A percentile compares a stretch with the other conserved stretches of the same genome.
Conservation (phyloP, 2,113 vertebrate genomes). For the Paradoxurus hermaphroditus region DNA sequence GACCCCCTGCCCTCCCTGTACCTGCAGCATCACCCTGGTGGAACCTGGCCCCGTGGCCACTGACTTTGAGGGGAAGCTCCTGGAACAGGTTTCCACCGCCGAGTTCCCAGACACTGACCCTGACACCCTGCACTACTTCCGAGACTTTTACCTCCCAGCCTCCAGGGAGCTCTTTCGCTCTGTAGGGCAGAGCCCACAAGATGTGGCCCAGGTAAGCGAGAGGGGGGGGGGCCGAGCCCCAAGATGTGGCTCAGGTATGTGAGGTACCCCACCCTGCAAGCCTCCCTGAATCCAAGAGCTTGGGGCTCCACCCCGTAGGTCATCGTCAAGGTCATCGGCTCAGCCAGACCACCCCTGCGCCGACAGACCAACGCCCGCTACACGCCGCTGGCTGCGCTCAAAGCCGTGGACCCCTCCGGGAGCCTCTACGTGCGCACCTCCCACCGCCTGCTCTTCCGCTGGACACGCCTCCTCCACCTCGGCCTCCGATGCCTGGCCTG, state of each 20-base stretch:
- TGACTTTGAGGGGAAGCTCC: slow-evolving; percentile 87
- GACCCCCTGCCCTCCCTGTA: slow-evolving; percentile 59
- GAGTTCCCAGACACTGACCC: slow-evolving; percentile 83
- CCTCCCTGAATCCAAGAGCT: neutral
- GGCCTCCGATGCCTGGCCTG: slow-evolving; percentile 88
- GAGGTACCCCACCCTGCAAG: too few species aligned
- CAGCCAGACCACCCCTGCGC: slow-evolving; percentile 83
- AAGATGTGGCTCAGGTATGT: accelerated
- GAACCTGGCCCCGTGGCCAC: slow-evolving; percentile 88
- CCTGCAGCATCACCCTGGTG: slow-evolving; percentile 84
- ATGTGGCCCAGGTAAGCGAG: slow-evolving; percentile 83
- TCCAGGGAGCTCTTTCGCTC: slow-evolving; percentile 83
- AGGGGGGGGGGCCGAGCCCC: neutral
- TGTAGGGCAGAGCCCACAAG: slow-evolving; percentile 84
- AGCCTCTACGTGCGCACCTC: slow-evolving; percentile 81
- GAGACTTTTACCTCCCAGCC: slow-evolving; percentile 85
- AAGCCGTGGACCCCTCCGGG: slow-evolving; percentile 83
- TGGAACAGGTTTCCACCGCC: slow-evolving; percentile 79
- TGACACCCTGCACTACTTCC: slow-evolving; percentile 84
- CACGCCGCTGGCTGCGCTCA: slow-evolving; percentile 82
- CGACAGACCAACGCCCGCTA: slow-evolving; percentile 88
- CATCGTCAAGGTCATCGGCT: slow-evolving; percentile 82
- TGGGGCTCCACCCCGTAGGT: slow-evolving; percentile 73
- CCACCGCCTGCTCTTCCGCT: slow-evolving; percentile 84
- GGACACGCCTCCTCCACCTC: slow-evolving; percentile 78